Evolutionary conservation across 2,797 vertebrate species (phyloP).

Genomic region (Tachyglossus aculeatus): DNA sequence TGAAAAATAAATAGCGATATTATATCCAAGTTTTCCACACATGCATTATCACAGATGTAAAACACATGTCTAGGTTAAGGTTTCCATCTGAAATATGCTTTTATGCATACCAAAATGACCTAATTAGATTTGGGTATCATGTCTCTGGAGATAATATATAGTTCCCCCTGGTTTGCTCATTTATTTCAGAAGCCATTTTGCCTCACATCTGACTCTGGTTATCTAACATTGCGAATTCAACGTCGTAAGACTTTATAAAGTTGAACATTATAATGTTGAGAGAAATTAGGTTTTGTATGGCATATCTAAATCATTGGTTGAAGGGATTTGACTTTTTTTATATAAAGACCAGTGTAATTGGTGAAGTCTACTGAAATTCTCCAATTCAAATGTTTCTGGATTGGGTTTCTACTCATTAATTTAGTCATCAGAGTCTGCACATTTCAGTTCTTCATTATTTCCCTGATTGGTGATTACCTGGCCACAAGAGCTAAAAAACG

Average conservation of each 20-base stretch:
- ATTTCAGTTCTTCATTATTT: constrained; percentile 11
- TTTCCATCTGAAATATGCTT: background rate
- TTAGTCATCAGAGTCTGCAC: constrained; percentile 1
- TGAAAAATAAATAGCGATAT: too few species aligned
- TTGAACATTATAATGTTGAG: too few species aligned
- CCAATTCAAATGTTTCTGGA: constrained; percentile 24
- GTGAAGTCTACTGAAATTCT: constrained; percentile 11
- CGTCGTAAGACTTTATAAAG: too few species aligned
- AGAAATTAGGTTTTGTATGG: constrained; percentile 49
- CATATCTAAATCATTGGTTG: constrained; percentile 51
- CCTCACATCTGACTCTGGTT: too few species aligned
- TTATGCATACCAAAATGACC: background rate
- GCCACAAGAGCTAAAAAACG: background rate
- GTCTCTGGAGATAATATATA: constrained; percentile 15
- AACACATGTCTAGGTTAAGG: background rate
- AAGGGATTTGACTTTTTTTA: constrained; percentile 23
- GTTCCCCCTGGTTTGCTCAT: constrained; percentile 42
- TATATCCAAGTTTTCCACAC: too few species aligned
- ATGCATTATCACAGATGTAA: background rate
- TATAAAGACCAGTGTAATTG: constrained; percentile 33
- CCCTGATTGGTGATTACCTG: constrained; percentile 2
- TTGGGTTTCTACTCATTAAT: constrained; percentile 35
- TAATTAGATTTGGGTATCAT: constrained; percentile 6
- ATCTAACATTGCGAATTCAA: too few species aligned
- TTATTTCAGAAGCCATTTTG: constrained; percentile 26